Percentiles rank a stretch among this genome's conserved stretches.
Evolutionary conservation across 1,140 invertebrate genomes (phyloP).

Genomic region (Bombyx mori): DNA sequence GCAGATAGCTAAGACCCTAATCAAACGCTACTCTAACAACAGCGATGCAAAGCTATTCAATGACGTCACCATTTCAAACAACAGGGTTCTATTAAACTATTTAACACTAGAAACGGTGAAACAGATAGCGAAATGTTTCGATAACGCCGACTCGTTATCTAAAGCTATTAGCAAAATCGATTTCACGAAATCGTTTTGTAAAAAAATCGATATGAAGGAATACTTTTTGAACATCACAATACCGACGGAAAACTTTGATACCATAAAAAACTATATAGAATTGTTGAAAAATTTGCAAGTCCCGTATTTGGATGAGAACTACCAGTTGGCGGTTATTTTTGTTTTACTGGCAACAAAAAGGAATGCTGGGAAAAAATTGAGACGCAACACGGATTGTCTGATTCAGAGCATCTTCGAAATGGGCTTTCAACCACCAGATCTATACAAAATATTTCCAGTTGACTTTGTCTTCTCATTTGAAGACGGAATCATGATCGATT

Average conservation of each 20-base stretch:
- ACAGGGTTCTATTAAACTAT: constrained; percentile 36
- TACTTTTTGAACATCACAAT: constrained; percentile 32
- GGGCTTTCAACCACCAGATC: constrained; percentile 44
- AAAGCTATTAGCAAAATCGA: constrained; percentile 41
- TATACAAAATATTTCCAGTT: constrained; percentile 50
- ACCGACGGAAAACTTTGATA: constrained; percentile 24
- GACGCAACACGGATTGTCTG: constrained; percentile 32
- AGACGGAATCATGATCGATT: constrained; percentile 30
- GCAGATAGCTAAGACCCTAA: constrained; percentile 37
- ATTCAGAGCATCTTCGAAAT: constrained; percentile 48
- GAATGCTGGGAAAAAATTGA: constrained; percentile 41
- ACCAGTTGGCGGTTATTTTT: constrained; percentile 47
- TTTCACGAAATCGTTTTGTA: constrained; percentile 31
- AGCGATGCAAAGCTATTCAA: constrained; percentile 23
- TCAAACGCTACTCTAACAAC: constrained; percentile 31
- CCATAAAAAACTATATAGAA: constrained; percentile 26
- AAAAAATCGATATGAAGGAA: constrained; percentile 30
- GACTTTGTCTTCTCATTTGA: constrained; percentile 47
- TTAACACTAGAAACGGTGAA: constrained; percentile 37
- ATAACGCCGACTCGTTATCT: constrained; percentile 31
- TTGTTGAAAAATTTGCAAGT: constrained; percentile 43
- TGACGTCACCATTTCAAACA: constrained; percentile 24
- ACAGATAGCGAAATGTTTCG: constrained; percentile 36
- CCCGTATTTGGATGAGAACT: constrained; percentile 48
- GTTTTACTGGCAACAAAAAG: constrained; percentile 45